Conservation (phyloP, 2,797 vertebrate species). For the Intellagama lesueurii region DNA sequence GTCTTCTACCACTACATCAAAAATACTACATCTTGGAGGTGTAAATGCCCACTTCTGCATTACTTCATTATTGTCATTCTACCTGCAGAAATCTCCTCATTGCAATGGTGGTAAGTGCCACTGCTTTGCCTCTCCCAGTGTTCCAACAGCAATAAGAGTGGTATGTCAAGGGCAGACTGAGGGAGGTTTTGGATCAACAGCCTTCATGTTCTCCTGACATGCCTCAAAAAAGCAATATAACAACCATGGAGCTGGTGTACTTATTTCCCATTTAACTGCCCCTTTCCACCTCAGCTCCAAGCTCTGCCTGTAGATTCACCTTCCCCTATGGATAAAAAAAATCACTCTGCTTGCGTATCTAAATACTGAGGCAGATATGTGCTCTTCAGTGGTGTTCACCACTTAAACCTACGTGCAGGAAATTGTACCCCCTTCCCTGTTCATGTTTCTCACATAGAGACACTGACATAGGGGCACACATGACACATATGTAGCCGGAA, state of each 20-base stretch:
- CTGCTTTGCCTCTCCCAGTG: not conserved
- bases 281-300: not conserved
- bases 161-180: not conserved
- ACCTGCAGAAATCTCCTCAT: not conserved
- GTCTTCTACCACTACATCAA: slow-evolving; percentile 32
- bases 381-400: not conserved
- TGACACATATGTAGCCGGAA: not conserved
- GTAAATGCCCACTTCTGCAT: slow-evolving; percentile 45
- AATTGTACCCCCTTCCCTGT: not conserved
- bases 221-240: not conserved
- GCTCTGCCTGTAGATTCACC: not conserved
- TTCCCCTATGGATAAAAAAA: not conserved
- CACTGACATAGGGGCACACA: not conserved
- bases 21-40: slow-evolving; percentile 44
- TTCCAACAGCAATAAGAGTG: not conserved
- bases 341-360: not conserved
- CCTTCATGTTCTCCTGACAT: not conserved
- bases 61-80: slow-evolving; percentile 42
- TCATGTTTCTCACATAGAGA: not conserved
- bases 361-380: not conserved
- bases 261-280: not conserved
- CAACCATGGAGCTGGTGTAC: not conserved
- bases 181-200: not conserved
- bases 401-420: not conserved
- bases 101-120: not conserved